Evolutionary conservation across 2,797 vertebrate species (phyloP).

Genomic region (Hippopotamyrus pictus): DNA sequence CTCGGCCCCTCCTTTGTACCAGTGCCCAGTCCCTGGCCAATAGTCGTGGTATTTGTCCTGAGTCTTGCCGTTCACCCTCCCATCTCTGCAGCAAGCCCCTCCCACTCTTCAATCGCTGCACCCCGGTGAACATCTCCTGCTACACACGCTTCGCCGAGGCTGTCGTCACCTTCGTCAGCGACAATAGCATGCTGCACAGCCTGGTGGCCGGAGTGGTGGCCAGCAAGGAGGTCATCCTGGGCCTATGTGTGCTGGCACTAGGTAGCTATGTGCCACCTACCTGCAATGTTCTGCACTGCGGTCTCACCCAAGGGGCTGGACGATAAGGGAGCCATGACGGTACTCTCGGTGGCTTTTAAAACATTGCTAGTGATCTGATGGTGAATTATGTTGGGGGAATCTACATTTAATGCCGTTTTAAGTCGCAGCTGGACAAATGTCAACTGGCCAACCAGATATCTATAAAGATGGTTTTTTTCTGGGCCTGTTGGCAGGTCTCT

Average conservation of each 20-base stretch:
- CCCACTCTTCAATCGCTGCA: slow-evolving; percentile 97
- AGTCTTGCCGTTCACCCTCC: not conserved
- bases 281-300: not conserved
- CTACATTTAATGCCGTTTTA: not conserved
- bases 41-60: not conserved
- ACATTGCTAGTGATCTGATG: not conserved
- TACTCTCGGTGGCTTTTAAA: not conserved
- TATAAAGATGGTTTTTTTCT: not conserved
- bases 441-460: not conserved
- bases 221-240: slow-evolving; percentile 97
- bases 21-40: not conserved
- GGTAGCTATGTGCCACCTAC: slow-evolving; percentile 52
- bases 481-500: not conserved
- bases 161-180: slow-evolving; percentile 91
- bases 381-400: not conserved
- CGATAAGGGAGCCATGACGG: not conserved
- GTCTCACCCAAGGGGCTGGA: not conserved
- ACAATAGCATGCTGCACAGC: slow-evolving; percentile 91
- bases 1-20: not conserved
- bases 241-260: slow-evolving; percentile 92
- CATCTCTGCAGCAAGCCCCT: slow-evolving; percentile 68
- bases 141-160: slow-evolving; percentile 93
- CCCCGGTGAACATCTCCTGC: slow-evolving; percentile 90
- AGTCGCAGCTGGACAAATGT: not conserved
- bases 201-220: slow-evolving; percentile 91